Evolutionary conservation across 2,888 invertebrate species (phyloP), one percentile per base, ranked within the genome.

Genomic region (Dolichomitus sp.): DNA sequence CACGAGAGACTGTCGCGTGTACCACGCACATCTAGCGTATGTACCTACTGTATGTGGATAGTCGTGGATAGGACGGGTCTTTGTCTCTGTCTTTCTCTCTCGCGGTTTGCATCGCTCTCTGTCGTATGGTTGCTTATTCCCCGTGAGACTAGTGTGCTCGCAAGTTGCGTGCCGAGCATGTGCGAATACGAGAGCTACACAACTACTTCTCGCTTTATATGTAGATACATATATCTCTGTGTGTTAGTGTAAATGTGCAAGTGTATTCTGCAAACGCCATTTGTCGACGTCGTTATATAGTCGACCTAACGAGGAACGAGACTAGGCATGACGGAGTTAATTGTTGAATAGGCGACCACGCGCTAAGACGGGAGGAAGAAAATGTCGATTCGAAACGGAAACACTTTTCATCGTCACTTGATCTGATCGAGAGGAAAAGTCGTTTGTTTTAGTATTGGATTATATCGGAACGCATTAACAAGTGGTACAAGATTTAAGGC

Each of bases 291-390:
- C 69, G 78, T 82, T 79, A 79, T 70, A 79, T 52, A 75, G 82
- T 54, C 70, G 50, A 78, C 66, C 79, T 83, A 76, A 83, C 82
- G 82, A 79, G 82, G 69, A 75, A 72, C 75, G 75, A 82, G 82
- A 79, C 70, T 79, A 69, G 74, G 79, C 79, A 79, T 72, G 82
- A 76, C 82, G 68, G 79, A 83, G 82, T 79, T 83, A 83, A 83
- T 79, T 79, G 82, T 79, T 66, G 66, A 76, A 79, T 66, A 68
- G 78, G 65, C 65, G 27, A 37, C n/a, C 27, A 9, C 11, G 33
- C 30, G 9, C n/a, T 42, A 40, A 42, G n/a, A 23, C 30, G 42
- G 11, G 17, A 11, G 27, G 27, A 14, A 48, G 12, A 40, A 40
- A 40, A 0, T 11, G 37, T 33, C 52, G 37, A 52, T 33, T 12